Base-by-base conservation (phyloP, 2,888 invertebrate genomes). In the Drosophila paucipuncta region DNA sequence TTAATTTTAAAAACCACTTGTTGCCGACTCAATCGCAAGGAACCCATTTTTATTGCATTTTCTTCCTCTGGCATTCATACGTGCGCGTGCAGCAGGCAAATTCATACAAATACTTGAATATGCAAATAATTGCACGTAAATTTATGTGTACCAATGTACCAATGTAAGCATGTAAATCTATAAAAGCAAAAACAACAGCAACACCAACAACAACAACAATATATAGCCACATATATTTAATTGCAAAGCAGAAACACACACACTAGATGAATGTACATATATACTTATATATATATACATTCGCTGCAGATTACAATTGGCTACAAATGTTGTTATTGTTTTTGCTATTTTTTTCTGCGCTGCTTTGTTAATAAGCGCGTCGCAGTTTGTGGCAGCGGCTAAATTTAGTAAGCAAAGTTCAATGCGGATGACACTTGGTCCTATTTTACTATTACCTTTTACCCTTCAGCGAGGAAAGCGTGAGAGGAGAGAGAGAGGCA, bases 351-450 rank as follows among this genome's bases (percentile, higher is more conserved):
- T 74, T 62, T 60, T 54, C 54, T 68, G 60, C 58, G 60, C 35
- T 63, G 69, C 57, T 80, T 74, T 76, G 75, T 80, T 83, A 75
- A 82, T 80, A 88, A 80, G 77, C 85, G 78, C 85, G 86, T 49
- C 85, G 85, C 75, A 86, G 75, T 86, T 88, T 72, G 68, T 72
- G 52, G 69, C 67, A 50, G 70, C 78, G 50, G 76, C 88, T 85
- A 87, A 81, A 85, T 81, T 85, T 83, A 83, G 79, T 76, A 77
- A 62, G 52, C 88, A 88, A 85, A 88, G 88, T 81, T 85, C 81
- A 81, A 70, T 73, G 70, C 57, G 70, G 76, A 60, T 58, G 54
- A 71, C 76, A 65, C 60, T 65, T 65, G 60, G 68, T 78, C 79
- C 78, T 78, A 62, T 62, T 70, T 70, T 52, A 60, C 76, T 64